phyloP scores from a whole-genome alignment of 2,888 invertebrate species.

The Lithophane semibrunnea region DNA sequence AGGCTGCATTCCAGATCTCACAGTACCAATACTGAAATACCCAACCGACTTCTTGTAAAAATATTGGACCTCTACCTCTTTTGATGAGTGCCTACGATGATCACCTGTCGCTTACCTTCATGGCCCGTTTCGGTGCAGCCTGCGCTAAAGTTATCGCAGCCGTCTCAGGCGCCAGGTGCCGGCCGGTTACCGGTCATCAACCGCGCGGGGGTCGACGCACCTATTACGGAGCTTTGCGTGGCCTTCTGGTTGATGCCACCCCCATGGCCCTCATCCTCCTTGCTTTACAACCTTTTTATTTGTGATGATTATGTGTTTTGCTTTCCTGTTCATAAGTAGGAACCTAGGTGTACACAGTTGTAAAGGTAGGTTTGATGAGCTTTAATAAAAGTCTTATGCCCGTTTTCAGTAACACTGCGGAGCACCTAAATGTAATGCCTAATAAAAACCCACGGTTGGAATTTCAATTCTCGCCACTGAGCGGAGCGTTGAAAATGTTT shows the following conservation, averaged over 20 bases:
- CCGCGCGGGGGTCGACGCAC: slow-evolving; percentile 66
- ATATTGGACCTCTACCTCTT: background rate
- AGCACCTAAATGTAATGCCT: background rate
- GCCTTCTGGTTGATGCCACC: slow-evolving; percentile 56
- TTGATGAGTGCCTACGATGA: slow-evolving; percentile 6
- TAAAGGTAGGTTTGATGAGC: background rate
- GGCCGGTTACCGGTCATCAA: slow-evolving; percentile 62
- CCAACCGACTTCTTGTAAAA: slow-evolving; percentile 1
- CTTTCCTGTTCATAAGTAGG: slow-evolving; percentile 7
- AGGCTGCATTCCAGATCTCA: too few relatives aligned
- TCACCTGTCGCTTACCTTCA: slow-evolving; percentile 37
- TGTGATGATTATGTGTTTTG: background rate
- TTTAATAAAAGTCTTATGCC: background rate
- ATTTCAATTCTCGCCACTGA: too few relatives aligned
- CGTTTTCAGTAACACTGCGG: background rate
- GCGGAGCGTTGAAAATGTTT: background rate
- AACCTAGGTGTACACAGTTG: background rate
- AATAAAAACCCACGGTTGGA: background rate
- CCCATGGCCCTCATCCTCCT: slow-evolving; percentile 23
- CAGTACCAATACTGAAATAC: background rate
- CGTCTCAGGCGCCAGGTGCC: slow-evolving; percentile 26
- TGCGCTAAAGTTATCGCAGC: slow-evolving; percentile 28
- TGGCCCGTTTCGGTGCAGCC: slow-evolving; percentile 31
- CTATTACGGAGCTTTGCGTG: slow-evolving; percentile 55
- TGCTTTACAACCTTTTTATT: slow-evolving; percentile 17